Evolutionary conservation across 2,888 invertebrate species (phyloP).

Genomic region (Himalopsyche japonica): DNA sequence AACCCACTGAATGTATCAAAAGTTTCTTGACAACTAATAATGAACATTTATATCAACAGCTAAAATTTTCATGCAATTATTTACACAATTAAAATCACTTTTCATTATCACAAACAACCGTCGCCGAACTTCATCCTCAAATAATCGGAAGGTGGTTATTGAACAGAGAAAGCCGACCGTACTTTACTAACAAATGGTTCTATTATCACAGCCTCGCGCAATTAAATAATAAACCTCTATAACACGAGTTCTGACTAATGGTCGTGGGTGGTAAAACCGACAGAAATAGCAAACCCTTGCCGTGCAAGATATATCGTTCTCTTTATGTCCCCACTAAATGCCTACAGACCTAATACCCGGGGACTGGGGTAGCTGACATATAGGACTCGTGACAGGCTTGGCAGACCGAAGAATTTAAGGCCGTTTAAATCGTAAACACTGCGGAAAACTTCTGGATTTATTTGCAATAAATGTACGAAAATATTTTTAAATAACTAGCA

Average conservation of each 20-base stretch:
- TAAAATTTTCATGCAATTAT: background rate
- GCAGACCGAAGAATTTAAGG: background rate
- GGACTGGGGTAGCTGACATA: background rate
- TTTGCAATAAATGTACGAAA: no score
- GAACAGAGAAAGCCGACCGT: background rate
- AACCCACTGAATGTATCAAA: no score
- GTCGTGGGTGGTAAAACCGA: background rate
- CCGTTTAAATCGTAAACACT: background rate
- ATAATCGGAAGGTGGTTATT: background rate
- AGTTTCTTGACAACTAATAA: background rate
- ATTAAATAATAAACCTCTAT: slow-evolving; percentile 28
- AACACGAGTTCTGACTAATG: slow-evolving; percentile 5
- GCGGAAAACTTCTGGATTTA: background rate
- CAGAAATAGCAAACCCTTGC: background rate
- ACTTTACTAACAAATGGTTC: slow-evolving; percentile 2
- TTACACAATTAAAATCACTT: background rate
- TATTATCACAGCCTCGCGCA: slow-evolving; percentile 18
- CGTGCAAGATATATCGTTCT: background rate
- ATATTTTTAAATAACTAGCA: no score
- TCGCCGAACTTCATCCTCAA: background rate
- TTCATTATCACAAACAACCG: background rate
- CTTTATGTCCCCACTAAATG: background rate
- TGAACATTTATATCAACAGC: background rate
- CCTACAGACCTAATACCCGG: background rate
- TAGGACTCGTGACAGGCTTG: background rate